A percentile compares a stretch with the other conserved stretches of the same genome.
phyloP scores from a whole-genome alignment of 2,888 invertebrate species.

The Coleophora flavipennella region DNA sequence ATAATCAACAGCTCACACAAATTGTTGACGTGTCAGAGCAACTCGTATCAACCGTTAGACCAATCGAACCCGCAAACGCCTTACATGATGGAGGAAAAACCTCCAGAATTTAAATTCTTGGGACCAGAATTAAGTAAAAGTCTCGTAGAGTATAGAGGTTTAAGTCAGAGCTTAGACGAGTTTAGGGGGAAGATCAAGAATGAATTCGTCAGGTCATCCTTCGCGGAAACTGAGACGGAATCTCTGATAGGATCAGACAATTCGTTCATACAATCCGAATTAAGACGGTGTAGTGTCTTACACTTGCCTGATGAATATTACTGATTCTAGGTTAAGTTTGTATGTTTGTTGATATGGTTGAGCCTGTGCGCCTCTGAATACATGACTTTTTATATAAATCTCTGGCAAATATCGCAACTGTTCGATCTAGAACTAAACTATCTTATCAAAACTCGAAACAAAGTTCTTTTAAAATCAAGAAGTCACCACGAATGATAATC shows the following conservation, averaged over 20 bases:
- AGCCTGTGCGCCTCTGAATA: too few relatives aligned
- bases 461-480: too few relatives aligned
- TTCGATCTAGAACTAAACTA: too few relatives aligned
- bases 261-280: conserved; percentile 51
- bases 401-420: too few relatives aligned
- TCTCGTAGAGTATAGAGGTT: background rate
- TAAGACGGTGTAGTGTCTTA: conserved; percentile 36
- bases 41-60: conserved; percentile 50
- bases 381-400: too few relatives aligned
- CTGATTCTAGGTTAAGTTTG: conserved; percentile 4
- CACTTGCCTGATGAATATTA: conserved; percentile 27
- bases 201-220: conserved; percentile 45
- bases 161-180: conserved; percentile 42
- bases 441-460: too few relatives aligned
- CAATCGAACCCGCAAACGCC: conserved; percentile 12
- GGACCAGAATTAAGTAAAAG: conserved; percentile 19
- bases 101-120: conserved; percentile 32
- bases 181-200: conserved; percentile 33
- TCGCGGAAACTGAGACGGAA: conserved; percentile 45
- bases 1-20: conserved; percentile 74
- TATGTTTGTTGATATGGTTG: too few relatives aligned
- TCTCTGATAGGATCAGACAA: conserved; percentile 53
- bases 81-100: background rate
- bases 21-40: conserved; percentile 72
- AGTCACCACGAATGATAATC: too few relatives aligned